Evolutionary conservation across 2,888 invertebrate species (phyloP), one percentile per base, ranked within the genome.

Genomic region (Allygus modestus): DNA sequence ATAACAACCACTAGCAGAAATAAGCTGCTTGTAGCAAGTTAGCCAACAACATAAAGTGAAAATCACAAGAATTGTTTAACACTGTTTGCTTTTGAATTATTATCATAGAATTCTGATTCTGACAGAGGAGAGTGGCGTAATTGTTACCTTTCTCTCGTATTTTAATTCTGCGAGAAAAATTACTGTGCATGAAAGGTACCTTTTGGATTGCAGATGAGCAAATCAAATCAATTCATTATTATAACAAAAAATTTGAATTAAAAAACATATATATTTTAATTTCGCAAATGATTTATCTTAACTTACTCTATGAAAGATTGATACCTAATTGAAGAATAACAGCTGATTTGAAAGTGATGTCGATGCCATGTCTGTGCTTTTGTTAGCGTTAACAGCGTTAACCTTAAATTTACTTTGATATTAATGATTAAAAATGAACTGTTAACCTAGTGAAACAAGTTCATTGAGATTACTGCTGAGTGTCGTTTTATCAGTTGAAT

Each of bases 1-100:
- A 20, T 17, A 58, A 65, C 65, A 65, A 65, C 65, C 65, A 65
- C 65, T 65, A 28, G 65, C 65, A 65, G 65, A 58, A 15, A 58
- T 9, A 58, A 23, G 20, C 58, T 58, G 20, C 20, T 58, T 23
- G 20, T 26, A 58, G 58, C 58, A 58, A 2, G 58, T 23, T 58
- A 58, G 58, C 58, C 58, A 58, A 58, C 58, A 20, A 9, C 20
- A 2, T 58, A 58, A 23, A 26, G 1, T 2, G 12, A 58, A 58
- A 58, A 9, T 58, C 12, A 51, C 2, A 51, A 37, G n/a, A n/a
- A n/a, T n/a, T n/a, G n/a, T n/a, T n/a, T n/a, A n/a, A n/a, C n/a
- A n/a, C n/a, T 37, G 9, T 37, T 37, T 7, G 9, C 37, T 37
- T 37, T 37, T 37, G n/a, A 37, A 7, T 37, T 37, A 7, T 37